Evolutionary conservation across 2,113 vertebrate species (phyloP), one percentile per base, ranked within the genome.

Genomic region (Cisticola juncidis): DNA sequence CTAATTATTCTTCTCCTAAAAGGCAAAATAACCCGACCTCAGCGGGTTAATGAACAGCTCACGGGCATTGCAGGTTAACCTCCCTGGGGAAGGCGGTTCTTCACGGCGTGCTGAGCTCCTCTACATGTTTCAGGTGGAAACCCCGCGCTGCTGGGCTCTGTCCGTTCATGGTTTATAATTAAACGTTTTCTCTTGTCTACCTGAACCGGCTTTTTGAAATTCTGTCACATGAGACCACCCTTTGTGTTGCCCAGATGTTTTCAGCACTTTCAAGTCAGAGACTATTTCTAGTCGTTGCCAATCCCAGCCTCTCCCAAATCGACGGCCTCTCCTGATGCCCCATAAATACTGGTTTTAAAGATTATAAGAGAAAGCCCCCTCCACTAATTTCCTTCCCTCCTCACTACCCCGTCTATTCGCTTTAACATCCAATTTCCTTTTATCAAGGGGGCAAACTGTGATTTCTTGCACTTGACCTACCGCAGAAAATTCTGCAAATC

Each of bases 391-490:
- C 71, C 17, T 13, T 68, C 40, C 8, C 40, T 38, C 14, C 14
- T 7, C 6, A 40, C 12, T 28, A 5, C 1, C 6, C 19, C 2
- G 4, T 62, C 48, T 50, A 35, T 81, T 88, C 81, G 0, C 44
- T 91, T 81, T 82, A 88, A 88, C 84, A 93, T 96, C 86, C 94
- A 82, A 70, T 91, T 97, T 97, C 93, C 94, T 83, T 94, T 95
- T 93, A 92, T 93, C 68, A 24, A 90, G 81, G 58, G 71, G 65
- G 86, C 94, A 92, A 97, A 96, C 94, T 94, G 96, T 97, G 96
- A 97, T 96, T 97, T 97, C 97, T 97, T 96, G 97, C 97, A 98
- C 98, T 98, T 98, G 98, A 98, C 98, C 98, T 98, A 98, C 98
- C 97, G 97, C 98, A 98, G 98, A 97, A 98, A 98, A 97, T 95